Conservation (phyloP, 2,797 vertebrate species). For the Sorex maritimensis region DNA sequence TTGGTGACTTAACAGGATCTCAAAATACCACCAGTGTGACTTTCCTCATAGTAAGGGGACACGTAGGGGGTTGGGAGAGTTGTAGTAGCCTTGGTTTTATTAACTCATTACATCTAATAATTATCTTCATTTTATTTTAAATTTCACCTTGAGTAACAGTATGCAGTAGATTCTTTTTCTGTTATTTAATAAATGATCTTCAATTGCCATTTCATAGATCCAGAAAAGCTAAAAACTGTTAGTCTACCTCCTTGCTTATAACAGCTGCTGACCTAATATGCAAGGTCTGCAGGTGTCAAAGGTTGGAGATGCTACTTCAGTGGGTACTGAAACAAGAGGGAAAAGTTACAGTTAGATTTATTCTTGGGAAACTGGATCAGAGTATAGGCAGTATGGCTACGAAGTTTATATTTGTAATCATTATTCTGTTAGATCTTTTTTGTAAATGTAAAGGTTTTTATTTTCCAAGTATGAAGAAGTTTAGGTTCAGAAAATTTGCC, state of each 20-base stretch:
- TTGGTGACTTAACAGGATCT: background rate
- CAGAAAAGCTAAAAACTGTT: background rate
- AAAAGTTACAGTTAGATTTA: background rate
- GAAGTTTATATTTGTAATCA: background rate
- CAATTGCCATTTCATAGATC: background rate
- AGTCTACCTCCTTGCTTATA: background rate
- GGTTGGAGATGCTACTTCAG: too few species aligned
- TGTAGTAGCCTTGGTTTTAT: background rate
- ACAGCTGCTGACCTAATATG: too few species aligned
- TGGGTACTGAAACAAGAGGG: background rate
- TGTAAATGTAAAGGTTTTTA: conserved; percentile 14
- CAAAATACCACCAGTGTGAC: background rate
- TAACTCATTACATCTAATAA: conserved; percentile 36
- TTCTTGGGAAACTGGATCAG: background rate
- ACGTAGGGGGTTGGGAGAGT: background rate
- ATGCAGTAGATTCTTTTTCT: conserved; percentile 30
- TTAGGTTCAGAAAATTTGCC: conserved; percentile 11
- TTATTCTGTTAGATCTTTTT: background rate
- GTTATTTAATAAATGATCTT: too few species aligned
- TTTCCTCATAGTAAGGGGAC: background rate
- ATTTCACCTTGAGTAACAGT: conserved; percentile 28
- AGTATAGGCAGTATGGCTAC: background rate
- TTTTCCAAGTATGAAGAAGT: conserved; percentile 43
- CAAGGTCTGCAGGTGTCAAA: too few species aligned
- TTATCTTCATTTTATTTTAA: conserved; percentile 38